Evolutionary conservation across 2,888 invertebrate species (phyloP).

Genomic region (Thysanoteuthis rhombus): DNA sequence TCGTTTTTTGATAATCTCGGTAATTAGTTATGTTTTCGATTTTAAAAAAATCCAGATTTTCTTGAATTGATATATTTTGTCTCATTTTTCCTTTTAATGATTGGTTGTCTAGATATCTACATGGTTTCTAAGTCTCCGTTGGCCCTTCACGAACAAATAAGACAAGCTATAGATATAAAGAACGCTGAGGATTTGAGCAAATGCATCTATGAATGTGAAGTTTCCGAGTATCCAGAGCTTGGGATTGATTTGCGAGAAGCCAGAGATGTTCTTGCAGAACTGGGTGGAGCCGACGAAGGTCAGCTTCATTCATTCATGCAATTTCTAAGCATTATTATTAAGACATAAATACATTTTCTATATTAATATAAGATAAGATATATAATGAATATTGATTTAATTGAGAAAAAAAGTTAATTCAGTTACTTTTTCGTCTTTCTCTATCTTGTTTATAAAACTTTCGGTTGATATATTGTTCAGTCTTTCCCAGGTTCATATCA

Average conservation of each 20-base stretch:
- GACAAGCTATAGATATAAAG: neutral
- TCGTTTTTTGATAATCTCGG: too few relatives aligned
- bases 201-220: conserved; percentile 18
- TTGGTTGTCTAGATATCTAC: neutral
- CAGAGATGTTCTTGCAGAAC: neutral
- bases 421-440: too few relatives aligned
- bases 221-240: conserved; percentile 1
- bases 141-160: neutral
- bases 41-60: too few relatives aligned
- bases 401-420: too few relatives aligned
- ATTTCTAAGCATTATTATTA: neutral
- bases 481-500: neutral
- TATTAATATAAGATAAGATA: too few relatives aligned
- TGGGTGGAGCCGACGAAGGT: neutral
- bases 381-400: too few relatives aligned
- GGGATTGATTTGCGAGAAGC: conserved; percentile 1
- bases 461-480: neutral
- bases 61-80: neutral
- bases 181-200: neutral
- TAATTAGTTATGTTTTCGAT: too few relatives aligned
- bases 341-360: too few relatives aligned
- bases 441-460: too few relatives aligned
- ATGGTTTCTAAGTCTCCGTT: neutral
- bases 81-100: neutral
- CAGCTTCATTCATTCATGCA: neutral